These are phyloP conservation scores for Geophilus truncorum DNA, from an alignment of 2,888 invertebrate species.

Conservation along the genomic window DNA sequence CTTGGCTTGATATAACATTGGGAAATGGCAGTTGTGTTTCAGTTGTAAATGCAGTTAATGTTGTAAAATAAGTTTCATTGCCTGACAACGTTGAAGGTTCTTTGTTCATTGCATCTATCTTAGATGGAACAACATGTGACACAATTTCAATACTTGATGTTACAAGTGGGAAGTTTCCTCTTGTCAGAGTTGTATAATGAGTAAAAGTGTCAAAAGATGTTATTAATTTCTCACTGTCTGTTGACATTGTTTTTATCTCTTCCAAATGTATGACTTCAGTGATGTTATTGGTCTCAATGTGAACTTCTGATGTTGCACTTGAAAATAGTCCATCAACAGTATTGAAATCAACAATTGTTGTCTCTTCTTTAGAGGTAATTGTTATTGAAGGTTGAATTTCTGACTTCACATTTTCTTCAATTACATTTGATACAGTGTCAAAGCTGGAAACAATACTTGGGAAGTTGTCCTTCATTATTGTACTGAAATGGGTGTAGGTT, in stretches of 20 bases:
- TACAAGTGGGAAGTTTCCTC: constrained; percentile 72
- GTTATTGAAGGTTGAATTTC: neutral
- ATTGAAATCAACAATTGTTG: neutral
- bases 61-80: neutral
- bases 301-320: neutral
- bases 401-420: constrained; percentile 33
- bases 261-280: neutral
- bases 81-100: neutral
- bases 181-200: constrained; percentile 75
- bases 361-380: neutral
- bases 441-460: constrained; percentile 39
- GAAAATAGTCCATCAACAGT: neutral
- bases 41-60: neutral
- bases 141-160: constrained; percentile 81
- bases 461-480: constrained; percentile 71
- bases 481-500: constrained; percentile 71
- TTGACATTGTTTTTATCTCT: neutral
- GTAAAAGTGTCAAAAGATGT: constrained; percentile 75
- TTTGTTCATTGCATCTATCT: neutral
- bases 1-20: neutral
- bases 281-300: neutral
- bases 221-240: neutral
- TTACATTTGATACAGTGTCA: constrained; percentile 38
- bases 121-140: constrained; percentile 73
- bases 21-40: neutral